These are phyloP conservation scores for Schizotus pectinicornis DNA, from an alignment of 2,888 invertebrate species.

Conservation along the genomic window DNA sequence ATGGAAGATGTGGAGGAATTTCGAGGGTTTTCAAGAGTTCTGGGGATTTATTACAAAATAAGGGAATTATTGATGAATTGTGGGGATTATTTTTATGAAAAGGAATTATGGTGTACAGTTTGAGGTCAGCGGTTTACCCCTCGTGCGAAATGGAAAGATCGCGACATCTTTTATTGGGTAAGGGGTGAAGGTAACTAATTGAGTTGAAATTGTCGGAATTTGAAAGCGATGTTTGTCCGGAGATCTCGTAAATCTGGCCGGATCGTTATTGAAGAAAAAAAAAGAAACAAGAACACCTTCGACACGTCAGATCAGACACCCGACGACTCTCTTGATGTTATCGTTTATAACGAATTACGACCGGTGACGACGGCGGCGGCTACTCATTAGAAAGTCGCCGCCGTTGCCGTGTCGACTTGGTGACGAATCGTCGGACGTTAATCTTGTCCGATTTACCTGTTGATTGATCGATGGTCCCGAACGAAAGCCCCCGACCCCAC, in stretches of 20 bases:
- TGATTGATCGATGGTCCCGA: conserved; percentile 12
- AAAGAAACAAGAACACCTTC: conserved; percentile 30
- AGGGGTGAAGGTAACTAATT: conserved; percentile 16
- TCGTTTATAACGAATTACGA: conserved; percentile 33
- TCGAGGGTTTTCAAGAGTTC: too few species aligned
- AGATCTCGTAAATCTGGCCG: conserved; percentile 27
- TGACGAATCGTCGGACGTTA: conserved; percentile 19
- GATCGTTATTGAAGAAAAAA: conserved; percentile 25
- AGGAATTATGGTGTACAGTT: too few species aligned
- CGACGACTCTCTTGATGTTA: conserved; percentile 19
- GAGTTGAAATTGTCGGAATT: conserved; percentile 19
- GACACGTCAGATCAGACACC: conserved; percentile 26
- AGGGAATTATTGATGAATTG: too few species aligned
- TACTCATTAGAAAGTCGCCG: conserved; percentile 32
- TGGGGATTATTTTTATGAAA: too few species aligned
- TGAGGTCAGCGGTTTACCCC: too few species aligned
- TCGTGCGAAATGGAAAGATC: too few species aligned
- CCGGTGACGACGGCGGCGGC: conserved; percentile 30
- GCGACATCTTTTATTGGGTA: neutral
- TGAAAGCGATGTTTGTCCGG: conserved; percentile 10
- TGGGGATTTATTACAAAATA: too few species aligned
- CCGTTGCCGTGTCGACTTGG: conserved; percentile 18
- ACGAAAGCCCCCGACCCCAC: too few species aligned
- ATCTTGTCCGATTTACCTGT: conserved; percentile 18
- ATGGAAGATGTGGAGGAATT: too few species aligned